Conservation (phyloP, 2,888 invertebrate species). For the Caenorhabditis wallacei region DNA sequence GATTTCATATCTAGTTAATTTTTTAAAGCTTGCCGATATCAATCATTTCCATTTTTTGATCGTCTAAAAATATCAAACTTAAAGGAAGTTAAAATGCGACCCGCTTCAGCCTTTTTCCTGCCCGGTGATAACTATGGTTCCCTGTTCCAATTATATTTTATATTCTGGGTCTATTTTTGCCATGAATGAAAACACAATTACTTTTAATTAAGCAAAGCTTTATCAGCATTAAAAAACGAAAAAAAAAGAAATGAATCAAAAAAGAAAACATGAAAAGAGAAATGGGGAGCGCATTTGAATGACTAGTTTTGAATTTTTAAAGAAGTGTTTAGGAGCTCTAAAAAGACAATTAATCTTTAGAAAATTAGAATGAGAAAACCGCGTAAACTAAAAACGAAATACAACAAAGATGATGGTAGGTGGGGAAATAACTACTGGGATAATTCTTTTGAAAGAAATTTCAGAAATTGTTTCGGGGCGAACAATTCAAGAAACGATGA, state of each 20-base stretch:
- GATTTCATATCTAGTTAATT: too few species aligned
- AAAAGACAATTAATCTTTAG: background rate
- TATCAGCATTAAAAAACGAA: slow-evolving; percentile 33
- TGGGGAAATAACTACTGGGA: background rate
- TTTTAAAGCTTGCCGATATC: too few species aligned
- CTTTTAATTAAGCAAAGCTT: slow-evolving; percentile 59
- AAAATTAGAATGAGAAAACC: slow-evolving; percentile 33
- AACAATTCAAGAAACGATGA: slow-evolving; percentile 4
- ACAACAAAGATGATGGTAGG: slow-evolving; percentile 31
- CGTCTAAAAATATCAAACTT: too few species aligned
- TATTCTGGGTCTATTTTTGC: too few species aligned
- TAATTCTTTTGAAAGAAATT: background rate
- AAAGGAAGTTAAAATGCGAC: too few species aligned
- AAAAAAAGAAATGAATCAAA: slow-evolving; percentile 8
- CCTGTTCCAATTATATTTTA: too few species aligned
- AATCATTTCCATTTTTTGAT: too few species aligned
- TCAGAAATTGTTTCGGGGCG: slow-evolving; percentile 39
- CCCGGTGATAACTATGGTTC: too few species aligned
- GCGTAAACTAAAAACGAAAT: slow-evolving; percentile 55
- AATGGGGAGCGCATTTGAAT: slow-evolving; percentile 37
- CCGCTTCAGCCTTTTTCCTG: too few species aligned
- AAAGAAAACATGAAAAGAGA: slow-evolving; percentile 15
- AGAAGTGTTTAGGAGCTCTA: slow-evolving; percentile 13
- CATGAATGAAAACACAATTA: too few species aligned
- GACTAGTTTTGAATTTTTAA: slow-evolving; percentile 44